Evolutionary conservation across 2,888 invertebrate species (phyloP).

Genomic region (Hydriomena furcata): DNA sequence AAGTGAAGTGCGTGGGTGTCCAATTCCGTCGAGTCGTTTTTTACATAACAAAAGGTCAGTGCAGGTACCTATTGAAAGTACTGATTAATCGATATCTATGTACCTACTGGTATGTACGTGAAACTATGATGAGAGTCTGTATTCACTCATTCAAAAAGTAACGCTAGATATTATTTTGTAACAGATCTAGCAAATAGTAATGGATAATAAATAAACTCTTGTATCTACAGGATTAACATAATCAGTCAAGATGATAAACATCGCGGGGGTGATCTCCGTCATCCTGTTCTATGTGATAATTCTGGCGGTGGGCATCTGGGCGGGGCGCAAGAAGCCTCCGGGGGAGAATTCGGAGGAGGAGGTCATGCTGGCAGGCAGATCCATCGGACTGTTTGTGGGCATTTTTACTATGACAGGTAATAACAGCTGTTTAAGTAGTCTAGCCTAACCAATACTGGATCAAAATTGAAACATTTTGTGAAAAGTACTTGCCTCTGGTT

Average conservation of each 20-base stretch:
- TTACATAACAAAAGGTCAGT: conserved; percentile 39
- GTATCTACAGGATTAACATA: conserved; percentile 20
- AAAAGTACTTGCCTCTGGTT: too few relatives aligned
- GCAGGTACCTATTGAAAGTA: too few relatives aligned
- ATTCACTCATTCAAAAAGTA: too few relatives aligned
- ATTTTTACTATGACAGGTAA: conserved; percentile 99
- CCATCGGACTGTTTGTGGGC: conserved; percentile 98
- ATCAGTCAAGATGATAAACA: conserved; percentile 90
- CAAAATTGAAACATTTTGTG: too few relatives aligned
- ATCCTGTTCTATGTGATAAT: conserved; percentile 98
- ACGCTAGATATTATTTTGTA: too few relatives aligned
- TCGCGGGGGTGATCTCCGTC: conserved; percentile 96
- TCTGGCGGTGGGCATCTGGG: conserved; percentile 98
- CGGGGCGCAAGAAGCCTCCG: conserved; percentile 94
- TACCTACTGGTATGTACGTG: too few relatives aligned
- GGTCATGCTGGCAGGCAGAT: conserved; percentile 98
- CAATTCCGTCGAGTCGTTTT: conserved; percentile 14
- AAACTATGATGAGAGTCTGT: not conserved
- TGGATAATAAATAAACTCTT: too few relatives aligned
- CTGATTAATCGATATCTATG: too few relatives aligned
- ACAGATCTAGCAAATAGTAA: too few relatives aligned
- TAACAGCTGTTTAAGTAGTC: too few relatives aligned
- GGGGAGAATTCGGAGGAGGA: conserved; percentile 97
- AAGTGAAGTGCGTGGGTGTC: conserved; percentile 28
- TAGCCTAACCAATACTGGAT: too few relatives aligned